These are phyloP conservation scores for Bos taurus DNA, from an alignment of 2,113 vertebrate species.

Conservation along the genomic window DNA sequence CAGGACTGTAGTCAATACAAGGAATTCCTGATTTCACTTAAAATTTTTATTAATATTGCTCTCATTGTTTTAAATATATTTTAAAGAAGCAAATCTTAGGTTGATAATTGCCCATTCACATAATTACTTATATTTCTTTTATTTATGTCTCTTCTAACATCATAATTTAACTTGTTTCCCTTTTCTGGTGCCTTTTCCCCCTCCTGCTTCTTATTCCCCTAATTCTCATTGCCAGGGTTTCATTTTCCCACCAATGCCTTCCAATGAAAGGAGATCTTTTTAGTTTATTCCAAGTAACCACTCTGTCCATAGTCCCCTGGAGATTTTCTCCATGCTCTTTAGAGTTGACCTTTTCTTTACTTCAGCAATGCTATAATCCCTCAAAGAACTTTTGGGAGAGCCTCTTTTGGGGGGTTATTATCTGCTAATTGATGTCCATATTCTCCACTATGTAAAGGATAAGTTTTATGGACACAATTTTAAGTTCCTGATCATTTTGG, in stretches of 20 bases:
- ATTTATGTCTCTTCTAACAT: background rate
- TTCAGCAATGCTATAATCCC: background rate
- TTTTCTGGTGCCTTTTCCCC: background rate
- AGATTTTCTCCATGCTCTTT: background rate
- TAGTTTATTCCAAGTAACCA: background rate
- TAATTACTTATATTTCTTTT: background rate
- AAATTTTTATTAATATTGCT: background rate
- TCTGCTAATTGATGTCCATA: background rate
- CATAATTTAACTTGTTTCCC: background rate
- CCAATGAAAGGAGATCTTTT: background rate
- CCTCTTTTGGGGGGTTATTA: background rate
- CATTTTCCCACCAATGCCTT: background rate
- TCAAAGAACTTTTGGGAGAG: background rate
- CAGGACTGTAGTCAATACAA: background rate
- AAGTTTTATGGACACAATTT: background rate
- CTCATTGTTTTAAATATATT: constrained; percentile 4
- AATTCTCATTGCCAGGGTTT: background rate
- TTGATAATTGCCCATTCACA: background rate
- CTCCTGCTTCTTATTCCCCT: background rate
- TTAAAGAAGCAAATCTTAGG: background rate
- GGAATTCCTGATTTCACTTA: background rate
- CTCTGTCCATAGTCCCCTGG: background rate
- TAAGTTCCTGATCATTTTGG: background rate
- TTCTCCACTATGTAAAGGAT: background rate
- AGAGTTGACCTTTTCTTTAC: background rate